Conservation (phyloP, 1,140 invertebrate genomes). For the Drosophila murphyi region DNA sequence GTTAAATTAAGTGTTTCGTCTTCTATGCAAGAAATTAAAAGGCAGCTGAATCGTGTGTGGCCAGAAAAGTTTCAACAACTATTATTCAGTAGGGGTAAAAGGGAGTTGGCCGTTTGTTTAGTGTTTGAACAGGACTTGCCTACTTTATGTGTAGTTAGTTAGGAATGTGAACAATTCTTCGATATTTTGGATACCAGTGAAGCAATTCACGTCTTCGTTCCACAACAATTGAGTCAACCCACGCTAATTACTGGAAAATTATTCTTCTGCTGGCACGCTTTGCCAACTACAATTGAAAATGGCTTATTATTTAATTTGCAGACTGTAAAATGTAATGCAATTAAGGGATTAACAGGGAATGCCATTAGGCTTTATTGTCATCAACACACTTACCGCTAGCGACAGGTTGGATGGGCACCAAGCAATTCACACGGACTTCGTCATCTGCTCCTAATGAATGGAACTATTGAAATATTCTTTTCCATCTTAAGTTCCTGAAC, state of each 20-base stretch:
- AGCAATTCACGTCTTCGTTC: background rate
- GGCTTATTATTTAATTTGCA: constrained; percentile 75
- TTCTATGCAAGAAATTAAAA: constrained; percentile 72
- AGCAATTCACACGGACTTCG: background rate
- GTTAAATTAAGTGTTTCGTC: constrained; percentile 81
- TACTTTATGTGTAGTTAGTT: background rate
- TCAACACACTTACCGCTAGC: constrained; percentile 17
- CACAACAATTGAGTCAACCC: constrained; percentile 29
- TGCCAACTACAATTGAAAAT: constrained; percentile 29
- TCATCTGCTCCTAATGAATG: background rate
- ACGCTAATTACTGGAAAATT: constrained; percentile 8
- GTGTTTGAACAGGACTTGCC: background rate
- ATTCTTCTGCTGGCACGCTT: constrained; percentile 20
- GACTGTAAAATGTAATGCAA: constrained; percentile 77
- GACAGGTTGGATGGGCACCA: constrained; percentile 7
- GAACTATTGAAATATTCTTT: background rate
- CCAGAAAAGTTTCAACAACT: constrained; percentile 53
- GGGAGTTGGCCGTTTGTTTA: background rate
- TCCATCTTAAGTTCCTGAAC: too few species aligned
- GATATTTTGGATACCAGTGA: background rate
- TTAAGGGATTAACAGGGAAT: constrained; percentile 76
- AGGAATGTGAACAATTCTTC: background rate
- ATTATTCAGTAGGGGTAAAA: background rate
- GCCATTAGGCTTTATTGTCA: constrained; percentile 75
- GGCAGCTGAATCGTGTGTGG: constrained; percentile 56